A percentile compares a stretch with the other conserved stretches of the same genome.
phyloP scores from a whole-genome alignment of 2,113 vertebrate genomes.

The Nyctibius bracteatus region DNA sequence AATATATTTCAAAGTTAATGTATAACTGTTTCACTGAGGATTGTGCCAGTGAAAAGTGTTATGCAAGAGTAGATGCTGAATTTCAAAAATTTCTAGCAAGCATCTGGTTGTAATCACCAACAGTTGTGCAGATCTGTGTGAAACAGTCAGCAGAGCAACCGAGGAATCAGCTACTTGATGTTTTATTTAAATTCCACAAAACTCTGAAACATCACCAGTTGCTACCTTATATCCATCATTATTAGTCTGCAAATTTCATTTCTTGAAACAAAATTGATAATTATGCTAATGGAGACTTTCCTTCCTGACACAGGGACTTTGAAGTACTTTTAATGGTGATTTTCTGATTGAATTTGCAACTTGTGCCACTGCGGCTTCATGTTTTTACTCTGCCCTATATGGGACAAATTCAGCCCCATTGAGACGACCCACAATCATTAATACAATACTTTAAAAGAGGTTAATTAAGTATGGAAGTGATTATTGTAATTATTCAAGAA shows the following conservation, averaged over 20 bases:
- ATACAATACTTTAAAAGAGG: background rate
- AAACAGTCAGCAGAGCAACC: background rate
- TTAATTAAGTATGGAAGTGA: constrained; percentile 13
- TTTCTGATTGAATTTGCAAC: constrained; percentile 34
- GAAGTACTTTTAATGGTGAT: background rate
- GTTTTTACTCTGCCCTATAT: background rate
- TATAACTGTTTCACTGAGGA: background rate
- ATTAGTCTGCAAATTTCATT: background rate
- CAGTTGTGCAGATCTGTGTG: background rate
- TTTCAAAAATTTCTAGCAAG: background rate
- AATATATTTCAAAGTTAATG: background rate
- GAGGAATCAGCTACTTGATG: background rate
- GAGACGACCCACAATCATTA: constrained; percentile 1
- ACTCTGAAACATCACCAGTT: background rate
- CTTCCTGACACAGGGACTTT: background rate
- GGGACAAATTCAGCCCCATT: background rate
- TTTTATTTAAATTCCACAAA: background rate
- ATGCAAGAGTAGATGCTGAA: background rate
- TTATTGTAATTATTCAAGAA: constrained; percentile 14
- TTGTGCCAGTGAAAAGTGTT: background rate
- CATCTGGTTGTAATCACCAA: background rate
- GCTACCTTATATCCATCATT: background rate
- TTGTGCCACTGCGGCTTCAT: background rate
- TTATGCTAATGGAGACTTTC: background rate
- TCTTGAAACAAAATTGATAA: constrained; percentile 5